phyloP scores from a whole-genome alignment of 2,113 vertebrate species.

The Antigone vipio region DNA sequence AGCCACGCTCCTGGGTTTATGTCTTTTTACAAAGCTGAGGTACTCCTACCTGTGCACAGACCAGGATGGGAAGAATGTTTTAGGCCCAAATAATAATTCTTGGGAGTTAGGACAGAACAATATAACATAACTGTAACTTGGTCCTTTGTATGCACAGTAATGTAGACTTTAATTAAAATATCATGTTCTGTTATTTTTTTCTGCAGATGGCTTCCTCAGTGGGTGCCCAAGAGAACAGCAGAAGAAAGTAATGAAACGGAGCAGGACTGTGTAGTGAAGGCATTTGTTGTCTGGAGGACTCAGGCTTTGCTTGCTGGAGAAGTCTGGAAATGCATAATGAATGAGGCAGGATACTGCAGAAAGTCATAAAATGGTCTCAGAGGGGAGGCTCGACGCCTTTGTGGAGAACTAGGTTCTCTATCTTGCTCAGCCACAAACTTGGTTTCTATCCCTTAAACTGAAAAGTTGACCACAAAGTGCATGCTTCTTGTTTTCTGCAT shows the following conservation, averaged over 20 bases:
- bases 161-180: conserved; percentile 33
- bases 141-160: neutral
- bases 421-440: neutral
- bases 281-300: neutral
- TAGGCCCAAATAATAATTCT: neutral
- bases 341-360: conserved; percentile 1
- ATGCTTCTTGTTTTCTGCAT: neutral
- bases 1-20: neutral
- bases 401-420: neutral
- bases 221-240: neutral
- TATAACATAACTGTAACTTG: neutral
- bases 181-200: neutral
- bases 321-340: conserved; percentile 23
- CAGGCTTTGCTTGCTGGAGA: neutral
- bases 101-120: neutral
- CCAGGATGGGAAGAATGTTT: neutral
- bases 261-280: neutral
- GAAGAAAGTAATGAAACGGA: neutral
- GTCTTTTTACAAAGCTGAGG: neutral
- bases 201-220: neutral
- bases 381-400: neutral
- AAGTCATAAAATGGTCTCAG: neutral
- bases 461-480: neutral
- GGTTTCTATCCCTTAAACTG: neutral
- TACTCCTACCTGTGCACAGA: neutral